A percentile compares a stretch with the other conserved stretches of the same genome.
Conservation (phyloP, 1,140 invertebrate species). For the Aphelinus atriplicis region DNA sequence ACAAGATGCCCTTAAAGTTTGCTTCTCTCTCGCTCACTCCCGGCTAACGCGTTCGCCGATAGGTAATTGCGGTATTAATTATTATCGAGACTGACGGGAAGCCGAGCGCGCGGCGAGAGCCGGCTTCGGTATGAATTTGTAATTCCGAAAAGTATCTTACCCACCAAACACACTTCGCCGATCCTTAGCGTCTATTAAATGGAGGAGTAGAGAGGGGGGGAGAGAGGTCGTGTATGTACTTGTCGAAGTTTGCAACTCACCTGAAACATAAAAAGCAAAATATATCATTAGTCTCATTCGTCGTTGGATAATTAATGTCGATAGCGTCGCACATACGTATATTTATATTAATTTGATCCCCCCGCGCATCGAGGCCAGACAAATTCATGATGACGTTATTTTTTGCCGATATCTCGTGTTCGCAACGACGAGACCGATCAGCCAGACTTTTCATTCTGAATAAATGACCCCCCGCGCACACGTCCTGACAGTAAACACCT, state of each 20-base stretch:
- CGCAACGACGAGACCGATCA: no score
- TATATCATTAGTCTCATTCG: neutral
- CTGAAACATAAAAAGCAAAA: constrained; percentile 46
- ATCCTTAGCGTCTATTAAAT: constrained; percentile 26
- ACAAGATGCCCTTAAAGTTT: constrained; percentile 40
- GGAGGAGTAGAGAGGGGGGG: neutral
- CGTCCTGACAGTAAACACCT: no score
- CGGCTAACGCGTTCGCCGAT: constrained; percentile 45
- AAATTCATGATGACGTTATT: no score
- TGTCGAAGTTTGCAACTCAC: constrained; percentile 42
- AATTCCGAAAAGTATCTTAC: constrained; percentile 39
- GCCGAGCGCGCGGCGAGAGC: neutral
- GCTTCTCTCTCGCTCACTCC: constrained; percentile 36
- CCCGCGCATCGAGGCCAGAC: no score
- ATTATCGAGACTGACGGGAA: constrained; percentile 42
- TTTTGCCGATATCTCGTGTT: no score
- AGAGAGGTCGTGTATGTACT: neutral
- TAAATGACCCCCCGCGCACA: no score
- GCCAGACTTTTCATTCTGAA: no score
- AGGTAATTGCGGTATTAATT: constrained; percentile 60
- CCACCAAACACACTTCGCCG: constrained; percentile 31
- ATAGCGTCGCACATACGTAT: no score
- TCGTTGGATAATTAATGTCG: no score
- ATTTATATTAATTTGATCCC: no score
- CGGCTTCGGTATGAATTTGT: constrained; percentile 26